Conservation (phyloP, 2,113 vertebrate species). For the Megaleporinus macrocephalus region DNA sequence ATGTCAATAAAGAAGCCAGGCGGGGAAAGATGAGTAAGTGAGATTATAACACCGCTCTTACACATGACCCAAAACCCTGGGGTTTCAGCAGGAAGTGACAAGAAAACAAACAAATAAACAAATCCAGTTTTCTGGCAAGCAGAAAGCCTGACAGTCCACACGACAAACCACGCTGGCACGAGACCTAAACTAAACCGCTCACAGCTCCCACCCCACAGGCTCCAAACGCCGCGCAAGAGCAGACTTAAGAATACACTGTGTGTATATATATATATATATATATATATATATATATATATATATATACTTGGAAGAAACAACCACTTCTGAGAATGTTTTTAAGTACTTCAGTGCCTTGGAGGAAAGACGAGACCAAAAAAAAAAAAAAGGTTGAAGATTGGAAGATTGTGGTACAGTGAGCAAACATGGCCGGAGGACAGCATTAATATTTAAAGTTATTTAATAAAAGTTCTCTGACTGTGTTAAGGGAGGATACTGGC, state of each 20-base stretch:
- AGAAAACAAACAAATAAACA: not conserved
- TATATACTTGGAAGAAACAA: conserved; percentile 44
- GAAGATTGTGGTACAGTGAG: conserved; percentile 56
- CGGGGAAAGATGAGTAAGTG: too few species aligned
- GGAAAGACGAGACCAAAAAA: conserved; percentile 4
- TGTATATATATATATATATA: too few species aligned
- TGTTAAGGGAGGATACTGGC: conserved; percentile 50
- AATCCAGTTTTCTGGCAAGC: conserved; percentile 49
- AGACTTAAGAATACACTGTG: conserved; percentile 46
- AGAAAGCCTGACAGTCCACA: conserved; percentile 64
- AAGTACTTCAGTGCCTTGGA: conserved; percentile 43
- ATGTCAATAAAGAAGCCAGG: too few species aligned
- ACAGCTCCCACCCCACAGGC: conserved; percentile 51
- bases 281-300: conserved; percentile 45
- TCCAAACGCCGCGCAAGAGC: not conserved
- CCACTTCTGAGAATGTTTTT: conserved; percentile 39
- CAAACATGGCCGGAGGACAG: conserved; percentile 56
- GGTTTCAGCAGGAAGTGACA: not conserved
- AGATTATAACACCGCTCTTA: not conserved
- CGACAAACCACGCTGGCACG: conserved; percentile 66
- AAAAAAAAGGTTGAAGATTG: conserved; percentile 12
- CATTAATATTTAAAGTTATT: conserved; percentile 63
- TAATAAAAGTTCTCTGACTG: conserved; percentile 56
- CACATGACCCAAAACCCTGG: not conserved
- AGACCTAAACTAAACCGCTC: conserved; percentile 46